Evolutionary conservation across 1,140 invertebrate species (phyloP), one percentile per base, ranked within the genome.

Genomic region (Drosophila navojoa): DNA sequence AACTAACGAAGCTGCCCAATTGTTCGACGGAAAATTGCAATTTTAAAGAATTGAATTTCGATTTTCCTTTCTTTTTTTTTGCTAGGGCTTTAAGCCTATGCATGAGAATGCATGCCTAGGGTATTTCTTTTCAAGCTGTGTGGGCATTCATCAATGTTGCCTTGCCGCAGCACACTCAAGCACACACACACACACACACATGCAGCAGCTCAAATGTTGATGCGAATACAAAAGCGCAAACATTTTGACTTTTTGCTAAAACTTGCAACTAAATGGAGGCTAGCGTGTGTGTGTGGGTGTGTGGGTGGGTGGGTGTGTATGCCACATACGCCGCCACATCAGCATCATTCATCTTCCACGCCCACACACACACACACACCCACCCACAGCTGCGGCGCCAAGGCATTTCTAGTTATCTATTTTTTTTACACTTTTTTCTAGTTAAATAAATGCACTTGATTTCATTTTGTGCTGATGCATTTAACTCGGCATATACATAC

Each of bases 371-470:
- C 61, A 59, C 45, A 76, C 61, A 60, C 72, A 57, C 38, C 22
- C 64, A 35, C 61, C 62, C 45, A 76, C 19, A 29, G 15, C 40
- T 25, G 29, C 38, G 2, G 16, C 9, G 11, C 22, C 25, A 27
- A 59, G 57, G 38, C 50, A 69, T 40, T 62, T 62, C 50, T 74
- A 45, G 42, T 66, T 66, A 6, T 32, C 5, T 32, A 10, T 32
- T 32, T 47, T 58, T 53, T 15, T 9, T n/a, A 4, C 29, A 11
- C 16, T 42, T 15, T 15, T 45, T 25, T 19, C 44, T 45, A 35
- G 58, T 71, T 87, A 79, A 89, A 87, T 87, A 87, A 87, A 89
- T 87, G 84, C 82, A 87, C 76, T 87, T 87, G 82, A 87, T 87
- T 87, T 89, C 84, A 87, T 87, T 87, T 76, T 69, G 79, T 79